These are phyloP conservation scores for Prionace glauca DNA, from an alignment of 2,797 vertebrate genomes.

Conservation along the genomic window DNA sequence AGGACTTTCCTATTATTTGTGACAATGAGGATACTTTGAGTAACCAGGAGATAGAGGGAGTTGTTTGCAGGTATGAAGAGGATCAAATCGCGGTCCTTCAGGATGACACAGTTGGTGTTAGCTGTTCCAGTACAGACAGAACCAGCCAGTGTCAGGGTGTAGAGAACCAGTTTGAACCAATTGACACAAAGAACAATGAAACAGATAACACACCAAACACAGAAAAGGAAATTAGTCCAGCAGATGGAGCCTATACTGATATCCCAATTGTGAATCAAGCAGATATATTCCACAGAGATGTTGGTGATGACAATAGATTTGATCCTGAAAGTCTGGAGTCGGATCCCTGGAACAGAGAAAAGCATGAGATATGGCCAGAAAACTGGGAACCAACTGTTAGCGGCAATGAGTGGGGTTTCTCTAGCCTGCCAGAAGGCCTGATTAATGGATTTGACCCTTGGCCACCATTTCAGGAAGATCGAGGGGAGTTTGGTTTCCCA, in stretches of 20 bases:
- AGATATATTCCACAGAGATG: not conserved
- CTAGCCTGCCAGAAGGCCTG: constrained; percentile 51
- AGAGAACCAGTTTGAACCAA: not conserved
- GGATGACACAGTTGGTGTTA: not conserved
- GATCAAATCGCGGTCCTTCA: not conserved
- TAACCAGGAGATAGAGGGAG: not conserved
- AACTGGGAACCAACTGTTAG: constrained; percentile 57
- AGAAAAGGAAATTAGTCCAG: constrained; percentile 27
- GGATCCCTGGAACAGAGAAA: constrained; percentile 55
- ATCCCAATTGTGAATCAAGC: not conserved
- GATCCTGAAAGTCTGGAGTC: constrained; percentile 46
- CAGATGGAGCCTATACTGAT: not conserved
- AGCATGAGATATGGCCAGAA: constrained; percentile 49
- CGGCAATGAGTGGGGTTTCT: constrained; percentile 52
- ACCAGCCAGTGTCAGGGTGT: not conserved
- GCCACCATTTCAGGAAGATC: constrained; percentile 51
- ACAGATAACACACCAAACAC: constrained; percentile 41
- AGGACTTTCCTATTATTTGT: not conserved
- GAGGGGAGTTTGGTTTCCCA: constrained; percentile 43
- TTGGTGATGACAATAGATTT: not conserved
- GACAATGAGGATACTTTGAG: not conserved
- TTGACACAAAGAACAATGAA: not conserved
- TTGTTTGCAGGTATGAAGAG: not conserved
- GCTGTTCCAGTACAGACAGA: not conserved
- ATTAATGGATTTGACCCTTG: constrained; percentile 55